phyloP scores from a whole-genome alignment of 1,140 invertebrate genomes.

The Pinna nobilis region DNA sequence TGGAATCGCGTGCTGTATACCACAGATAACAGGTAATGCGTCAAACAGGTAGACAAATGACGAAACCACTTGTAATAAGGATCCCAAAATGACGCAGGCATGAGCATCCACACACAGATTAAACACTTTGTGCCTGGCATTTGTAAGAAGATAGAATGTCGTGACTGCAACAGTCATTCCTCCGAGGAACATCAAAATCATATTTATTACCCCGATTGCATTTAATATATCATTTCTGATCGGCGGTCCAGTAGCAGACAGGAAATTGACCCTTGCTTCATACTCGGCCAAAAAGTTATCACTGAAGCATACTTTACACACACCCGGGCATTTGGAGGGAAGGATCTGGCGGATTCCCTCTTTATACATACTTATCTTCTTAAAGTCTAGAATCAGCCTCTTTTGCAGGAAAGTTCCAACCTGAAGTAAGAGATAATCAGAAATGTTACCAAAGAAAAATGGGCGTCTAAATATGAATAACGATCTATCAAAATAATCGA shows the following conservation, averaged over 20 bases:
- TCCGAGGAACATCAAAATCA: conserved; percentile 13
- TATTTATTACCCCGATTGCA: conserved; percentile 19
- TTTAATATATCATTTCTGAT: neutral
- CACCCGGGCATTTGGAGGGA: conserved; percentile 12
- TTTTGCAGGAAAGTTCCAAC: conserved; percentile 6
- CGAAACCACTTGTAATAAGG: neutral
- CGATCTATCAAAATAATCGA: too few species aligned
- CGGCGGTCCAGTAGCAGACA: conserved; percentile 2
- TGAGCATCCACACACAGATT: conserved; percentile 20
- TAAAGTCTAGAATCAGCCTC: conserved; percentile 10
- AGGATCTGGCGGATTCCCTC: conserved; percentile 10
- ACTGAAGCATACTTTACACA: conserved; percentile 5
- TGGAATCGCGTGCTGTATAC: conserved; percentile 12
- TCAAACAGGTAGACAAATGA: conserved; percentile 15
- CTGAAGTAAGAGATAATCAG: conserved; percentile 7
- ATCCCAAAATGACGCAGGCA: conserved; percentile 15
- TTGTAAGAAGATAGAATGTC: conserved; percentile 3
- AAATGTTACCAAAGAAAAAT: too few species aligned
- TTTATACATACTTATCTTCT: conserved; percentile 27
- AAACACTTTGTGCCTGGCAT: conserved; percentile 22
- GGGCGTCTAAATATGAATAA: too few species aligned
- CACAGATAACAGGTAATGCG: conserved; percentile 8
- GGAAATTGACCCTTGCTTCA: conserved; percentile 4
- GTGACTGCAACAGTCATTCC: neutral
- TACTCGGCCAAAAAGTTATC: conserved; percentile 18